Evolutionary conservation across 1,140 invertebrate species (phyloP), one percentile per base, ranked within the genome.

Genomic region (Heliothis virescens): DNA sequence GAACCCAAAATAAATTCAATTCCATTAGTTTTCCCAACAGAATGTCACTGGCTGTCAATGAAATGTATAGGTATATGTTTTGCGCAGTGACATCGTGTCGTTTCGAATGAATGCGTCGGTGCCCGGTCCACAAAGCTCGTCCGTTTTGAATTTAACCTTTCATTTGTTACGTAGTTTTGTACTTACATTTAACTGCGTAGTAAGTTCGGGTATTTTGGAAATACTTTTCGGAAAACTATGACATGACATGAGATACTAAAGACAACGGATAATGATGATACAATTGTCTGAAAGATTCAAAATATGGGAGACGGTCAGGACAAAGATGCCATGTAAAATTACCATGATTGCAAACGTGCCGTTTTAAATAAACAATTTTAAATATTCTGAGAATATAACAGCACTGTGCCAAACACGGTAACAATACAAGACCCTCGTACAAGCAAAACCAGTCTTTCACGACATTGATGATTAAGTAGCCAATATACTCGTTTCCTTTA

Each of bases 1-100:
- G 26, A 69, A 69, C 12, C 47, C 48, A 18, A 69, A 34, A 65
- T 48, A 65, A 53, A 52, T 50, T 29, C 21, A 71, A 52, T 26
- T 71, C 41, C 63, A 67, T 67, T 53, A 21, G 62, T 48, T n/a
- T 41, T 65, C 41, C 29, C 41, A 67, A 53, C 48, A 50, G 13
- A 53, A 71, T 52, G 67, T 29, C 67, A 29, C 47, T 26, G 21
- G 18, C 48, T 71, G 67, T 53, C 67, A 71, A 67, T 67, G 50
- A 67, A 50, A 71, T 71, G 26, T 50, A 52, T 26, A 53, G 12
- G 67, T 47, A 41, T 41, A 41, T 41, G 34, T 71, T 71, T 67
- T 67, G 63, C 48, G 67, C 67, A 52, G 67, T 71, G 67, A 50
- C 67, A 71, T 71, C 16, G 48, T 53, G 48, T 71, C 67, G 67